Conservation (phyloP, 2,113 vertebrate genomes). For the Python bivittatus region DNA sequence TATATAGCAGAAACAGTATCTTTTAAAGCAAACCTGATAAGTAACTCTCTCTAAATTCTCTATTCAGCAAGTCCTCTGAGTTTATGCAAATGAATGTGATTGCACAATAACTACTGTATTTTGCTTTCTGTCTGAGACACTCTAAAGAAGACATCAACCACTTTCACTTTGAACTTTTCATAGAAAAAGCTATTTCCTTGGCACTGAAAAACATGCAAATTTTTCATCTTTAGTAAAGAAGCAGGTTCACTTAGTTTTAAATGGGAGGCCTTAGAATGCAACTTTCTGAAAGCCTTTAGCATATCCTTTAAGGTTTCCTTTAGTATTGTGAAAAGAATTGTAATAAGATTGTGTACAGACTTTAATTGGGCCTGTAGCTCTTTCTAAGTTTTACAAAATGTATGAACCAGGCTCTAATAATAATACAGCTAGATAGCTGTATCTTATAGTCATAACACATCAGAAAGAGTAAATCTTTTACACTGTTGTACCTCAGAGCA, state of each 20-base stretch:
- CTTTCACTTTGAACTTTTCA: constrained; percentile 46
- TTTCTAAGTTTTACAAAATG: neutral
- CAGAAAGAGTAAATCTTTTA: too few species aligned
- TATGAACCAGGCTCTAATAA: neutral
- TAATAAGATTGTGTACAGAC: neutral
- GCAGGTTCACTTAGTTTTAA: constrained; percentile 25
- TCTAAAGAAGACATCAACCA: constrained; percentile 26
- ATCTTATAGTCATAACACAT: too few species aligned
- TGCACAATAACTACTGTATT: constrained; percentile 28
- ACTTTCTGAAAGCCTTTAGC: neutral
- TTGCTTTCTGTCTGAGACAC: constrained; percentile 41
- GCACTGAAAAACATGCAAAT: constrained; percentile 7
- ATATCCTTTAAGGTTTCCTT: constrained; percentile 26
- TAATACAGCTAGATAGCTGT: too few species aligned
- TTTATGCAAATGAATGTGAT: constrained; percentile 42
- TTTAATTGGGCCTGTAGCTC: neutral
- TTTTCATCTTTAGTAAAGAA: constrained; percentile 31
- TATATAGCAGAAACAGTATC: constrained; percentile 11
- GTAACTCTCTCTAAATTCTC: constrained; percentile 37
- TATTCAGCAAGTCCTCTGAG: constrained; percentile 20
- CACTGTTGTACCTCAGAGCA: too few species aligned
- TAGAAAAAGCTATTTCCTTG: constrained; percentile 35
- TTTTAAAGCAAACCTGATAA: constrained; percentile 46
- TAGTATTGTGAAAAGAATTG: constrained; percentile 15
- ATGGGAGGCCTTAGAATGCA: constrained; percentile 17